phyloP scores from a whole-genome alignment of 2,113 vertebrate species.

The Andinoacara biseriatus region DNA sequence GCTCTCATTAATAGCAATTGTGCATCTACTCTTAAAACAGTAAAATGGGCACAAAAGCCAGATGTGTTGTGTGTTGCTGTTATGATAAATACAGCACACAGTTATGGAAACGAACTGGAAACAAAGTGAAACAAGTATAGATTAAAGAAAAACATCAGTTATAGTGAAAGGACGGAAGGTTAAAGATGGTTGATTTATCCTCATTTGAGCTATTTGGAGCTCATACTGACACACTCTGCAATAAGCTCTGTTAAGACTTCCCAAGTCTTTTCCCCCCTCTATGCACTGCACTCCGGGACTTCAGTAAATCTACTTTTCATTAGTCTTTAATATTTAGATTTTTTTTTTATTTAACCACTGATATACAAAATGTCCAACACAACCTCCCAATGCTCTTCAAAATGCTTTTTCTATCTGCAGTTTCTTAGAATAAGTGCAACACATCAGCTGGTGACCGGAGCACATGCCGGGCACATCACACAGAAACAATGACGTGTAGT shows the following conservation, averaged over 20 bases:
- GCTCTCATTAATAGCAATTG: slow-evolving; percentile 5
- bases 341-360: neutral
- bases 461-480: neutral
- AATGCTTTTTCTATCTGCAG: neutral
- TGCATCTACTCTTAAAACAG: neutral
- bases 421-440: neutral
- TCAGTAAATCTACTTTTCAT: neutral
- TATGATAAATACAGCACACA: neutral
- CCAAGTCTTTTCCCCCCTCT: neutral
- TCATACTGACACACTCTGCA: neutral
- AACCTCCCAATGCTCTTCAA: neutral
- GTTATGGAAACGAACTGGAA: neutral
- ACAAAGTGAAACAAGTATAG: neutral
- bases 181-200: neutral
- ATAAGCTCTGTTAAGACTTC: neutral
- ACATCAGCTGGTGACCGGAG: neutral
- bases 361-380: neutral
- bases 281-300: neutral
- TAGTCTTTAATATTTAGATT: neutral
- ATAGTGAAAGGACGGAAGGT: neutral
- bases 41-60: neutral
- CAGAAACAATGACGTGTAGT: neutral
- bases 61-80: neutral
- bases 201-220: neutral
- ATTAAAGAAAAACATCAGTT: neutral